Evolutionary conservation across 2,888 invertebrate species (phyloP).

Genomic region (Dicranocentrus wangi): DNA sequence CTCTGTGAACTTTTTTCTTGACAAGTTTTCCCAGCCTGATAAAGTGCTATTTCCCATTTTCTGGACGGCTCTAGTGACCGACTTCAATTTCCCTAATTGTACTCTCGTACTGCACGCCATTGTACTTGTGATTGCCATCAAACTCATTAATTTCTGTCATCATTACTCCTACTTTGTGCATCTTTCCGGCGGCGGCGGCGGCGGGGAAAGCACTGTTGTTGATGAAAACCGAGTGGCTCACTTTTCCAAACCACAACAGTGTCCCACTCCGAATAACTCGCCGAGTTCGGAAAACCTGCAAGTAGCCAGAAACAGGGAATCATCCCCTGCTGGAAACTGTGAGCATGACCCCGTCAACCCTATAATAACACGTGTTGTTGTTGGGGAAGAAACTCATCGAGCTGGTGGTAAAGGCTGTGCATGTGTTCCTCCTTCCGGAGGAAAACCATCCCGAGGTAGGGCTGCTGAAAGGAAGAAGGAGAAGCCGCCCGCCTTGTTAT

Average conservation of each 20-base stretch:
- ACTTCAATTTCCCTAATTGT: slow-evolving; percentile 64
- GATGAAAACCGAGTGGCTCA: not conserved
- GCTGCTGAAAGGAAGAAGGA: not conserved
- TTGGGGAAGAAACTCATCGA: too few relatives aligned
- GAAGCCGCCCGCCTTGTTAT: not conserved
- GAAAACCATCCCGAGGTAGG: too few relatives aligned
- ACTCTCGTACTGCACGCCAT: slow-evolving; percentile 40
- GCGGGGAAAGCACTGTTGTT: not conserved
- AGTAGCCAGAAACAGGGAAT: too few relatives aligned
- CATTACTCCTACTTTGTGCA: slow-evolving; percentile 56
- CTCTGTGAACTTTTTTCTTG: slow-evolving; percentile 42
- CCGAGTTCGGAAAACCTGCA: too few relatives aligned
- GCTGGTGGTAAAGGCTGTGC: too few relatives aligned
- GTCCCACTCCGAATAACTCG: not conserved
- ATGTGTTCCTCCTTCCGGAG: too few relatives aligned
- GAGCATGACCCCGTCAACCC: too few relatives aligned
- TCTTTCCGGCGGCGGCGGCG: slow-evolving; percentile 20
- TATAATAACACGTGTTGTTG: too few relatives aligned
- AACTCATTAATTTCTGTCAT: slow-evolving; percentile 64
- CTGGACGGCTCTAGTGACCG: slow-evolving; percentile 65
- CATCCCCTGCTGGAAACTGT: too few relatives aligned
- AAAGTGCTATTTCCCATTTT: slow-evolving; percentile 67
- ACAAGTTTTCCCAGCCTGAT: slow-evolving; percentile 63
- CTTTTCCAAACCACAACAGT: not conserved
- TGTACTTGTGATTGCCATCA: slow-evolving; percentile 49